Base-by-base conservation (phyloP, 2,888 invertebrate genomes). In the Chrysomela aeneicollis region DNA sequence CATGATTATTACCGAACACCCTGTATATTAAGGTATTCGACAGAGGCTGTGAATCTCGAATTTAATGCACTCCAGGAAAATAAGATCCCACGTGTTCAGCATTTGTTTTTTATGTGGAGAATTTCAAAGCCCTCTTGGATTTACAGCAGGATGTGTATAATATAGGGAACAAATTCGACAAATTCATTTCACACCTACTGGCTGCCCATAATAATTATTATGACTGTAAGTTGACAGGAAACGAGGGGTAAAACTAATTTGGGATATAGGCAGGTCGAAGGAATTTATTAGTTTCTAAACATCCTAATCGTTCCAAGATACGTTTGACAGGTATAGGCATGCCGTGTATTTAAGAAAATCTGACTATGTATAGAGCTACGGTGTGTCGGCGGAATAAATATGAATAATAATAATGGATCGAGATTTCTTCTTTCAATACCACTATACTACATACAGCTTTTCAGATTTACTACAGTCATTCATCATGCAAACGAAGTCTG, bases 171-270 rank as follows among this genome's bases (percentile, higher is more conserved):
- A 71, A 66, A 66, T 66, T 63, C 62, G 51, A 63, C 63, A 66
- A 71, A 71, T 69, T 68, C 60, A 66, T 64, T 66, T 66, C 66
- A 68, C 68, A 70, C 69, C 58, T 69, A 58, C 67, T 60, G 65
- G 49, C 59, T 53, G 61, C 61, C 55, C 60, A 67, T 69, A 69
- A 67, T 71, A 61, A 69, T 69, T 71, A 68, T 68, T 71, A 65
- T 65, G 66, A 66, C 63, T 70, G 57, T 52, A 58, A 65, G 63
- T 68, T 70, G 69, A 65, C 72, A 71, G 71, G 72, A 73, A 73
- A 67, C 65, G 67, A 67, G 68, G 71, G 70, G 64, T 61, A 62
- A 52, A 63, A 68, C 68, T 71, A 69, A 70, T 70, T 70, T 61
- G 71, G 61, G 61, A 60, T 47, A 32, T 51, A 42, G 62, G 64